A percentile compares a stretch with the other conserved stretches of the same genome.
These are phyloP conservation scores for Drosophila basisetae DNA, from an alignment of 2,888 invertebrate genomes.

Conservation along the genomic window DNA sequence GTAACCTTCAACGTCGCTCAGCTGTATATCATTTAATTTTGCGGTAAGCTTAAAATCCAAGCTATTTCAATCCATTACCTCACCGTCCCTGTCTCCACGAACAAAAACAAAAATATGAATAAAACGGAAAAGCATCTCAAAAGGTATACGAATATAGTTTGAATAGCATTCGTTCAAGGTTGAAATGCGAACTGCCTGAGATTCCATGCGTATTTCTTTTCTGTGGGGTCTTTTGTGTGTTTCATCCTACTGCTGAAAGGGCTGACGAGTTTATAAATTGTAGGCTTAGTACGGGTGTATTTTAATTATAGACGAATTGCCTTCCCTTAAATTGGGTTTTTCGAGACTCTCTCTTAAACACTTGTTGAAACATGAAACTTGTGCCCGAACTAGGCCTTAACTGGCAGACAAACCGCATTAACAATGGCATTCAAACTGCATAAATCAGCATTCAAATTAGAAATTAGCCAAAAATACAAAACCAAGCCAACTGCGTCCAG, in stretches of 20 bases:
- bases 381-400: constrained; percentile 7
- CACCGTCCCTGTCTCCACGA: constrained; percentile 2
- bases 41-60: constrained; percentile 71
- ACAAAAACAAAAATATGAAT: background rate
- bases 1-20: constrained; percentile 77
- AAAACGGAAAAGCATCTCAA: constrained; percentile 30
- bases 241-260: background rate
- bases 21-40: constrained; percentile 75
- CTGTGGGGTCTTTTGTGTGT: background rate
- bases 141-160: constrained; percentile 55
- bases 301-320: constrained; percentile 48
- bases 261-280: constrained; percentile 14
- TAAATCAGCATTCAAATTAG: constrained; percentile 82
- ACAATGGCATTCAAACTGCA: constrained; percentile 72
- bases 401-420: constrained; percentile 55
- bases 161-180: constrained; percentile 49
- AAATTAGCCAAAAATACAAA: constrained; percentile 66
- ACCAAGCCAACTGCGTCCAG: constrained; percentile 52
- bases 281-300: constrained; percentile 12
- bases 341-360: constrained; percentile 14
- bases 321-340: background rate
- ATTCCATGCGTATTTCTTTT: constrained; percentile 10
- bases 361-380: constrained; percentile 47
- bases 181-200: constrained; percentile 30
- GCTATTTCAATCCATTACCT: constrained; percentile 26